Percentiles rank a stretch among this genome's conserved stretches.
phyloP scores from a whole-genome alignment of 2,888 invertebrate genomes.

The Oxyteleia sp. region DNA sequence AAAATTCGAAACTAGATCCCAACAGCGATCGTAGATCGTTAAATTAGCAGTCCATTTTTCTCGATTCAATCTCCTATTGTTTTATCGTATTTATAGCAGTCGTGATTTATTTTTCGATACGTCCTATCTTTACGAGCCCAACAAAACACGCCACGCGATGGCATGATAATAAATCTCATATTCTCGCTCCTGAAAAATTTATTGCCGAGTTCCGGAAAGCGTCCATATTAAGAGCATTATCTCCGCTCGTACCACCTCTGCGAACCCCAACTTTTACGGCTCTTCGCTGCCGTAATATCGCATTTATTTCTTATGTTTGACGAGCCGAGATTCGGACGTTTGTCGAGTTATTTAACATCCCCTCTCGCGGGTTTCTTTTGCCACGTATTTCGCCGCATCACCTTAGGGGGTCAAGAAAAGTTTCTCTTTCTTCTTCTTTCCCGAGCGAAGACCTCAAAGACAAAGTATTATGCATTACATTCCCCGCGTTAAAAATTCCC shows the following conservation, averaged over 20 bases:
- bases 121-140: constrained; percentile 19
- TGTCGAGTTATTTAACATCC: constrained; percentile 8
- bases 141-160: constrained; percentile 9
- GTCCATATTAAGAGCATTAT: constrained; percentile 31
- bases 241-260: neutral
- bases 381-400: constrained; percentile 10
- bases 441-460: constrained; percentile 6
- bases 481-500: constrained; percentile 4
- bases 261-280: neutral
- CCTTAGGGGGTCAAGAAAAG: constrained; percentile 4
- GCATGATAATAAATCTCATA: constrained; percentile 26
- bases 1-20: no score
- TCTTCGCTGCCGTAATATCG: neutral
- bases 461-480: constrained; percentile 8
- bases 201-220: constrained; percentile 15
- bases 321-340: constrained; percentile 18
- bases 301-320: constrained; percentile 12
- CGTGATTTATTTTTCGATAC: constrained; percentile 13
- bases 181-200: constrained; percentile 29
- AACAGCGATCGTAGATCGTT: no score
- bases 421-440: constrained; percentile 1
- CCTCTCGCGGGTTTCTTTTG: neutral
- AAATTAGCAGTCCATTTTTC: neutral
- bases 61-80: neutral
- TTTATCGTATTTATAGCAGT: constrained; percentile 10